Evolutionary conservation across 2,113 vertebrate species (phyloP).

Genomic region (Boulengeromyrus knoepffleri): DNA sequence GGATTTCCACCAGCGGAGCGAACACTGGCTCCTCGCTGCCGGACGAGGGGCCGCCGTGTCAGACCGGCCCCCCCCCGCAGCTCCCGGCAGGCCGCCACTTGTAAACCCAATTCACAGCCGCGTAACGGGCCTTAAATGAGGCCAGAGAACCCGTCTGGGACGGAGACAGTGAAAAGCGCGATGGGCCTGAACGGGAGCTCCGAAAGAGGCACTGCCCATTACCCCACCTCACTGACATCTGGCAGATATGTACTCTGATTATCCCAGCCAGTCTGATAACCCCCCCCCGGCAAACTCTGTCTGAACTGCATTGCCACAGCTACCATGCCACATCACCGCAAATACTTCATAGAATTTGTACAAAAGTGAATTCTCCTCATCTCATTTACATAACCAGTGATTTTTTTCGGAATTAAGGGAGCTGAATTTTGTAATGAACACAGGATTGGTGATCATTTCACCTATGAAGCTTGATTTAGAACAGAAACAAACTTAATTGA

Average conservation of each 20-base stretch:
- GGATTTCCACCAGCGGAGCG: background rate
- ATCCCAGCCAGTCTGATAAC: background rate
- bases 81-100: slow-evolving; percentile 1
- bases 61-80: background rate
- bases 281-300: background rate
- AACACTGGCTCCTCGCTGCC: background rate
- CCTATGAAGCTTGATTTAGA: background rate
- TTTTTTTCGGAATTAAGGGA: background rate
- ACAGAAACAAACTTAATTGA: background rate
- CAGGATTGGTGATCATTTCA: background rate
- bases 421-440: background rate
- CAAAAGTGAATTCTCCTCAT: background rate
- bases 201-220: background rate
- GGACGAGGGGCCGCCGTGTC: background rate
- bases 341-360: background rate
- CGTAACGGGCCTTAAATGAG: background rate
- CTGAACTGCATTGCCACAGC: background rate
- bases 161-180: background rate
- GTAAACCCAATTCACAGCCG: slow-evolving; percentile 1
- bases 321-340: background rate
- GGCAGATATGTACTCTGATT: background rate
- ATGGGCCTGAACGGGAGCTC: too few species aligned
- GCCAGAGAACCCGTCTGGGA: background rate
- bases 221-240: background rate
- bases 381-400: background rate